Evolutionary conservation across 2,113 vertebrate species (phyloP).

Genomic region (Cavia aperea): DNA sequence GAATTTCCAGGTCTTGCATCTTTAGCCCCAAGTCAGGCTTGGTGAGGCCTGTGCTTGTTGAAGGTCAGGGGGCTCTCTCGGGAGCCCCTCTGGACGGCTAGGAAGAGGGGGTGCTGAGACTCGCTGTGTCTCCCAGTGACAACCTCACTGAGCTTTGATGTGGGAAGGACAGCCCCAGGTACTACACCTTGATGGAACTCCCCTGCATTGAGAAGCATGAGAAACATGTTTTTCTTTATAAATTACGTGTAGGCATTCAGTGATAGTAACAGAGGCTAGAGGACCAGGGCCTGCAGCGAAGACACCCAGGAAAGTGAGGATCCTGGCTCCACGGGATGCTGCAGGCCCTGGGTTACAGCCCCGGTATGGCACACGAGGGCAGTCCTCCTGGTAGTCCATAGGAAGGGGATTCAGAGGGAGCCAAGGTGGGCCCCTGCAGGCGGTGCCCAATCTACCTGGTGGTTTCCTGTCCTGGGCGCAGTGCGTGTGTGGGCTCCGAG

Average conservation of each 20-base stretch:
- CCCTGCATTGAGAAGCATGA: neutral
- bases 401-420: rapidly evolving
- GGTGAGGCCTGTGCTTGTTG: rapidly evolving
- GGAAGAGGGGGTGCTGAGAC: neutral
- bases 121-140: neutral
- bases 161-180: neutral
- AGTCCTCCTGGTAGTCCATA: neutral
- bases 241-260: neutral
- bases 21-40: neutral
- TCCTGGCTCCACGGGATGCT: neutral
- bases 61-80: neutral
- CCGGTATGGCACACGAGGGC: neutral
- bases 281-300: rapidly evolving
- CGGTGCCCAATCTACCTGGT: rapidly evolving
- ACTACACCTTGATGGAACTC: neutral
- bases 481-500: neutral
- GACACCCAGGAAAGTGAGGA: neutral
- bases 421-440: neutral
- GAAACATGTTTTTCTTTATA: neutral
- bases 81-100: neutral
- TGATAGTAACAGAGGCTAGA: neutral
- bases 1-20: neutral
- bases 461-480: neutral
- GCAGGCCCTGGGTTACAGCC: neutral
- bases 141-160: neutral